Evolutionary conservation across 2,888 invertebrate genomes (phyloP), one percentile per base, ranked within the genome.

Genomic region (Branchipolynoe longqiensis): DNA sequence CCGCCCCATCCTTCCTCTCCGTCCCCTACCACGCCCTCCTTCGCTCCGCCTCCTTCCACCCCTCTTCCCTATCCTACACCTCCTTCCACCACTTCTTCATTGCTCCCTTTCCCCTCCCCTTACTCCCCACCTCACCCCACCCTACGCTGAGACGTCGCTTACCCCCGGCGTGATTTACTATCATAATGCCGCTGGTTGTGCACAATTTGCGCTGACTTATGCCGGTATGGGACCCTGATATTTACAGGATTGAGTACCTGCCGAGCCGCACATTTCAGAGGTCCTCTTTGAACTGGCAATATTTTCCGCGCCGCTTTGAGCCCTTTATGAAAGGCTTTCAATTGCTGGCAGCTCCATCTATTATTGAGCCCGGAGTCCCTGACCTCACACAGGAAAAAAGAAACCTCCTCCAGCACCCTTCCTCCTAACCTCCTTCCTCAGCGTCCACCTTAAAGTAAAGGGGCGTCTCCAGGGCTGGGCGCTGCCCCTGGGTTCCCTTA

Each of bases 241-340:
- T 38, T 12, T 0, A 22, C 22, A 69, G 69, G 69, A 33, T 69
- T 69, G 38, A 69, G 38, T 25, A 31, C 62, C 62, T 28, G 62
- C 28, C n/a, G 28, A 14, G 31, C 22, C 69, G 36, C 36, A 38
- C 36, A 69, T 69, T 69, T 36, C 22, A 33, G 18, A 18, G 38
- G 69, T 6, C 1, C 25, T 38, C 38, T 69, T 69, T 69, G 69
- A 69, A 69, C 69, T 69, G 69, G 69, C 69, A 69, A 69, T 69
- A 69, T 69, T 33, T 69, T 38, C 38, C 18, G 8, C 2, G 33
- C n/a, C 22, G 36, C 69, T 69, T 69, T 69, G 69, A 69, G 36
- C 3, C 69, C 69, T 69, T n/a, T 69, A 69, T 69, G 69, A 69
- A 69, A 69, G 69, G 69, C 69, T n/a, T 38, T 69, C 69, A 69